These are phyloP conservation scores for Acheta domesticus DNA, from an alignment of 2,888 invertebrate species.

Conservation along the genomic window DNA sequence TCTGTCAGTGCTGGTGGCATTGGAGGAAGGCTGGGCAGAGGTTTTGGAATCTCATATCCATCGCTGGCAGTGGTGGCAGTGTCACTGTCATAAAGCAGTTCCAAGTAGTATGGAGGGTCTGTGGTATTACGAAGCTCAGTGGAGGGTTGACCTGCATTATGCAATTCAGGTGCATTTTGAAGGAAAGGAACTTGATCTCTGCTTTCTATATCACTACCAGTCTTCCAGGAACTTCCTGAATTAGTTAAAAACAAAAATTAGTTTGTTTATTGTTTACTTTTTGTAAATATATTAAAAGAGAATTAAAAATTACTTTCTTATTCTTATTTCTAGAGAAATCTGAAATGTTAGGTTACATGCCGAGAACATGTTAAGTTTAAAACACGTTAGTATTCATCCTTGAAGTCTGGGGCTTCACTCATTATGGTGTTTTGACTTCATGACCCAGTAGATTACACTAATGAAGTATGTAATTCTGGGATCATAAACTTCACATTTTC, in stretches of 20 bases:
- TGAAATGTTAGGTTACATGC: too few species aligned
- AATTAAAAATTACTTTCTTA: not conserved
- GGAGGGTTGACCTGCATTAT: not conserved
- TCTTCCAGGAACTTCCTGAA: slow-evolving; percentile 52
- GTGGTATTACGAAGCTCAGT: not conserved
- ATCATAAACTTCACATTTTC: too few species aligned
- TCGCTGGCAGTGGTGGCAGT: slow-evolving; percentile 50
- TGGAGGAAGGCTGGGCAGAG: slow-evolving; percentile 38
- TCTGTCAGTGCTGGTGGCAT: slow-evolving; percentile 22
- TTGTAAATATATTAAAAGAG: not conserved
- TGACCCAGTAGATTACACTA: too few species aligned
- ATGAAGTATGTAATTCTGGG: too few species aligned
- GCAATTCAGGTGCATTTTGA: slow-evolving; percentile 38
- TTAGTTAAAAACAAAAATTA: not conserved
- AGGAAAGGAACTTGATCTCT: slow-evolving; percentile 52
- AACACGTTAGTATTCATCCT: too few species aligned
- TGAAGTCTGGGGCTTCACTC: too few species aligned
- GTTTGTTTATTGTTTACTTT: not conserved
- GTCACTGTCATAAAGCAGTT: slow-evolving; percentile 61
- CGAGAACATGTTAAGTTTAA: too few species aligned
- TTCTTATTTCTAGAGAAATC: too few species aligned
- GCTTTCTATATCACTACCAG: slow-evolving; percentile 51
- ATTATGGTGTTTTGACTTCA: too few species aligned
- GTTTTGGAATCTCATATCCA: slow-evolving; percentile 63
- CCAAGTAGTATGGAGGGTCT: slow-evolving; percentile 60